These are phyloP conservation scores for Masnerella sp. DNA, from an alignment of 2,888 invertebrate species.

Conservation along the genomic window DNA sequence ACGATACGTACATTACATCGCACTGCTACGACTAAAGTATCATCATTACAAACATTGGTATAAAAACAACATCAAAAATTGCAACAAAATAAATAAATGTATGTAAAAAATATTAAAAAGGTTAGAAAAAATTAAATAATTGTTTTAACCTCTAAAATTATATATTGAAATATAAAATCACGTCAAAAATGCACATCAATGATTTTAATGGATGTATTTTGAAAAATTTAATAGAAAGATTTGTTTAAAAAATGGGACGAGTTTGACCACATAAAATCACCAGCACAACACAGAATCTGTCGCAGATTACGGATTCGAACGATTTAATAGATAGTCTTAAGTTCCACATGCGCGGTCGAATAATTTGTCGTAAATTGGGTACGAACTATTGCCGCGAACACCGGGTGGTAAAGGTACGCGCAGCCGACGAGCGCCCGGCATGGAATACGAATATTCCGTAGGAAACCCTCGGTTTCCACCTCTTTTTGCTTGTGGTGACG, in stretches of 20 bases:
- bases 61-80: neutral
- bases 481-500: slow-evolving; percentile 52
- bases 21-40: slow-evolving; percentile 6
- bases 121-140: neutral
- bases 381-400: slow-evolving; percentile 14
- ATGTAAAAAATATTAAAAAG: neutral
- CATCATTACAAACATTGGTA: slow-evolving; percentile 6
- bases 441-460: slow-evolving; percentile 54
- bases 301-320: too few relatives aligned
- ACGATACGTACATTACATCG: slow-evolving; percentile 2
- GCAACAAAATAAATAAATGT: neutral
- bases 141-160: too few relatives aligned
- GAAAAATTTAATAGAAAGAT: too few relatives aligned
- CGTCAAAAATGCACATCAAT: too few relatives aligned
- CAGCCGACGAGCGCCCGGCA: slow-evolving; percentile 58
- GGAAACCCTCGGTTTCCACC: slow-evolving; percentile 59
- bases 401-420: slow-evolving; percentile 31
- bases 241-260: too few relatives aligned
- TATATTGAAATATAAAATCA: too few relatives aligned
- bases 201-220: too few relatives aligned
- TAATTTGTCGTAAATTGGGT: slow-evolving; percentile 10
- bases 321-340: too few relatives aligned
- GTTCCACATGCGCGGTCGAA: slow-evolving; percentile 22
- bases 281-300: too few relatives aligned
- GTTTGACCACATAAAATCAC: too few relatives aligned